phyloP scores from a whole-genome alignment of 2,113 vertebrate species.

The Irena cyanogastra region DNA sequence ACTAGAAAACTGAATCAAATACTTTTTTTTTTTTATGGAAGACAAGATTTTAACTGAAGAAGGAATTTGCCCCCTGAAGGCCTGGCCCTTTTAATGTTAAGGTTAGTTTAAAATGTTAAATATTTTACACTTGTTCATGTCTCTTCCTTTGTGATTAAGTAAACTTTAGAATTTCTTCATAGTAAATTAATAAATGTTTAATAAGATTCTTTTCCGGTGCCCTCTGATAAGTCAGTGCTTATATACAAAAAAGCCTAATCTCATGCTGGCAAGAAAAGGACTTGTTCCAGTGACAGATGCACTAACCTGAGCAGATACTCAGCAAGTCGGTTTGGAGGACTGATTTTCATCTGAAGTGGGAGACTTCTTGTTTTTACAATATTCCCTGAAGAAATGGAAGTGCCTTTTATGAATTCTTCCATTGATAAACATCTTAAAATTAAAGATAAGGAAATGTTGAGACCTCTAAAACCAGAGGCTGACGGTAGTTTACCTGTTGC shows the following conservation, averaged over 20 bases:
- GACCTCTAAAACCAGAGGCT: not conserved
- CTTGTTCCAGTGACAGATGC: not conserved
- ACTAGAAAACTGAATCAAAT: not conserved
- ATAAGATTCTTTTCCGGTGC: not conserved
- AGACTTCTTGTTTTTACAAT: not conserved
- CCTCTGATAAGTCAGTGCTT: not conserved
- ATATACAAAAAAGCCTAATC: not conserved
- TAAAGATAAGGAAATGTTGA: not conserved
- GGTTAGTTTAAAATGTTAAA: not conserved
- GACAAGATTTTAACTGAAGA: not conserved
- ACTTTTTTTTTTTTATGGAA: not conserved
- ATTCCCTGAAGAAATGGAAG: not conserved
- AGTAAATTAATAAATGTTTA: not conserved
- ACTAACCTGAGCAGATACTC: not conserved
- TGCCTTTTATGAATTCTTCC: not conserved
- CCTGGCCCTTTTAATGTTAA: not conserved
- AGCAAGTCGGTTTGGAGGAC: not conserved
- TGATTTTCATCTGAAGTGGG: not conserved
- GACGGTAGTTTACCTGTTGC: not conserved
- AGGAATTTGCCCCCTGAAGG: not conserved
- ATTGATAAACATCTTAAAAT: not conserved
- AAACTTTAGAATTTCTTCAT: not conserved
- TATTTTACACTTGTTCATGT: not conserved
- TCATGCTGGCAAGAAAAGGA: not conserved
- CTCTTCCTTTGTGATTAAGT: not conserved